Percentiles rank a stretch among this genome's conserved stretches.
Conservation (phyloP, 2,888 invertebrate species). For the Lochmaea capreae region DNA sequence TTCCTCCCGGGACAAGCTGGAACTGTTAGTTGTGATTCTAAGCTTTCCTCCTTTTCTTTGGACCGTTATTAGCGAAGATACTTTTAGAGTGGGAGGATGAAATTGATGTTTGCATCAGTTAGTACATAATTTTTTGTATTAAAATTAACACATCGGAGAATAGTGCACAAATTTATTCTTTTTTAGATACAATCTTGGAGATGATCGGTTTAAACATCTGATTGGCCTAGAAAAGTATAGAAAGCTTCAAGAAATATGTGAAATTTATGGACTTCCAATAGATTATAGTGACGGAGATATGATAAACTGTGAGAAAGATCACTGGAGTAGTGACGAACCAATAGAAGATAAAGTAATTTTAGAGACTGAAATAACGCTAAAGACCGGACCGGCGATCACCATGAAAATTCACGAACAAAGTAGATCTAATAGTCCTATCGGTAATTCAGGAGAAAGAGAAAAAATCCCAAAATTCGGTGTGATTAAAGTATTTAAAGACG, state of each 20-base stretch:
- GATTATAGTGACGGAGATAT: constrained; percentile 44
- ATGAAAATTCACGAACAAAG: constrained; percentile 85
- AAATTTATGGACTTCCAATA: constrained; percentile 68
- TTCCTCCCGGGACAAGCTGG: no score
- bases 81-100: no score
- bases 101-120: no score
- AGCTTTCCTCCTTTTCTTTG: no score
- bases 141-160: no score
- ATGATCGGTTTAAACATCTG: constrained; percentile 71
- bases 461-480: constrained; percentile 65
- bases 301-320: constrained; percentile 34
- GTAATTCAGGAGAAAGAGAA: constrained; percentile 57
- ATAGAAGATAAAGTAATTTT: constrained; percentile 77
- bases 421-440: constrained; percentile 52
- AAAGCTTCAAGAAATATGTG: constrained; percentile 72
- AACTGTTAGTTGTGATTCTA: no score
- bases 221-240: constrained; percentile 61
- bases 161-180: not conserved
- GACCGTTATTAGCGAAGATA: no score
- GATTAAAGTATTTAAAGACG: constrained; percentile 72
- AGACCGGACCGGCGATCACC: constrained; percentile 83
- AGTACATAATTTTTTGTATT: no score
- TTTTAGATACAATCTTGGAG: constrained; percentile 67
- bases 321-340: constrained; percentile 40
- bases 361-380: constrained; percentile 86